Conservation (phyloP, 2,797 vertebrate genomes). For the Leptoclinus maculatus region DNA sequence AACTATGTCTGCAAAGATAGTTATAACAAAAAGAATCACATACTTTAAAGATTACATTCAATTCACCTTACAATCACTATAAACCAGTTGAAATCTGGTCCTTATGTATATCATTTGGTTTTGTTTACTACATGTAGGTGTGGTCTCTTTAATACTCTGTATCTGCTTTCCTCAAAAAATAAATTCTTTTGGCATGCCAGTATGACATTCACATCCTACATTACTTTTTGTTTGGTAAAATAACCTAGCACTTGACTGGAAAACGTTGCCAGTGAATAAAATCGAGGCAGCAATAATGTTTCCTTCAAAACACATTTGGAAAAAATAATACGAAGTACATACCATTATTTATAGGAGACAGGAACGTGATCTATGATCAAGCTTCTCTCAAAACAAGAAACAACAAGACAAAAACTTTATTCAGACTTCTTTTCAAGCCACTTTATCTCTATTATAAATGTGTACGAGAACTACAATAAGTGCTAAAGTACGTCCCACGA, state of each 20-base stretch:
- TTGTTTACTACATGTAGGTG: not conserved
- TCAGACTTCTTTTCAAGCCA: slow-evolving; percentile 1
- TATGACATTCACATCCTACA: not conserved
- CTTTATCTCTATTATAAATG: slow-evolving; percentile 5
- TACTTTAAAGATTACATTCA: not conserved
- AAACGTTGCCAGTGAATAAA: not conserved
- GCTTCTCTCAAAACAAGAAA: slow-evolving; percentile 6
- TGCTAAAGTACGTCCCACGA: not conserved
- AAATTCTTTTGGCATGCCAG: not conserved
- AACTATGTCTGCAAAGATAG: not conserved
- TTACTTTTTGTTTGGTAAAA: not conserved
- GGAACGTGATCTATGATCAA: not conserved
- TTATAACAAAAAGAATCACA: not conserved
- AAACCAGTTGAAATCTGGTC: not conserved
- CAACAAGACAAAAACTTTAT: not conserved
- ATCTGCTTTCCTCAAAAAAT: not conserved
- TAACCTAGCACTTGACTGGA: not conserved
- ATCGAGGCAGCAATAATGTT: not conserved
- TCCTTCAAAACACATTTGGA: not conserved
- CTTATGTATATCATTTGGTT: too few relatives aligned
- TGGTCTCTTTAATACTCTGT: not conserved
- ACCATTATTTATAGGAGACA: not conserved
- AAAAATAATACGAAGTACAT: not conserved
- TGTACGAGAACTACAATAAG: slow-evolving; percentile 5
- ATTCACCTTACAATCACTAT: not conserved